Evolutionary conservation across 2,797 vertebrate genomes (phyloP), one percentile per base, ranked within the genome.

Genomic region (Silurus aristotelis): DNA sequence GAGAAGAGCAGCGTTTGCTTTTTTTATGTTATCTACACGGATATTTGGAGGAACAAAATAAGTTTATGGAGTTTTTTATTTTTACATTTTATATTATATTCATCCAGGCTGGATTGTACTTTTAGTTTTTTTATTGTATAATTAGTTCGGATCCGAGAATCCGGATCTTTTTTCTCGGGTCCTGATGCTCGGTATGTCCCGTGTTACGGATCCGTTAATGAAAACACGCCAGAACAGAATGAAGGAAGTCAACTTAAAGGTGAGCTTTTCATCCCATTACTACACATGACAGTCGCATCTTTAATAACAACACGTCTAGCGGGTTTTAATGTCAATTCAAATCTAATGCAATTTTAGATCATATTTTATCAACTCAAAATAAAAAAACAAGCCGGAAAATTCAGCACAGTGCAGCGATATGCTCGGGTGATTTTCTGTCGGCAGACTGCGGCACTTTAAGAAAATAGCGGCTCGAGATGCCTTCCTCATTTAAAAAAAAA

Each of bases 211-310:
- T 19, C 90, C 89, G 61, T 87, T 92, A 83, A 89, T 89, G 82
- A 92, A 92, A 89, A 92, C 89, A 86, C 93, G 93, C 84, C 91
- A 92, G 84, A 94, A 95, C 89, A 94, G 93, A 91, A 95, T 95
- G 93, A 95, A 94, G 88, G 95, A 95, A 84, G 92, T 92, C 61
- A 94, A 92, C 86, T 71, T 89, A 60, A 93, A 94, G 94, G 95
- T 95, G 91, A 94, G 27, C 20, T 76, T 70, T n/a, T 9, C 5
- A 43, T 25, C 20, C 15, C 61, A 52, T 20, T 0, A n/a, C 38
- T 20, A 20, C 38, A 46, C 27, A 20, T 22, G 10, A 22, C 17
- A n/a, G 20, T 27, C 12, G 1, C 22, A 12, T 8, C 12, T 75
- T 25, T 27, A 9, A 27, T 52, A 25, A 55, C 13, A 75, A 27